A percentile compares a stretch with the other conserved stretches of the same genome.
Evolutionary conservation across 2,113 vertebrate genomes (phyloP).

Genomic region (zebrafish (Danio rerio)): GRCz12tu NC_133183.1:42879501-42880000

Average conservation of each 20-base stretch:
- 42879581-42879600: too few relatives aligned
- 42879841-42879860: slow-evolving; percentile 96
- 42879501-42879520: too few relatives aligned
- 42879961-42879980: slow-evolving; percentile 87
- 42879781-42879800: slow-evolving; percentile 21
- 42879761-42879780: not conserved
- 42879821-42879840: slow-evolving; percentile 87
- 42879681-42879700: not conserved
- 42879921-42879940: slow-evolving; percentile 87
- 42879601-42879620: too few relatives aligned
- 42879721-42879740: not conserved
- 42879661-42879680: too few relatives aligned
- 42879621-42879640: too few relatives aligned
- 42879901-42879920: slow-evolving; percentile 86
- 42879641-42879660: too few relatives aligned
- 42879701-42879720: not conserved
- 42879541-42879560: too few relatives aligned
- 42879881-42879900: slow-evolving; percentile 97
- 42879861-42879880: slow-evolving; percentile 98
- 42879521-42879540: too few relatives aligned
- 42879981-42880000: slow-evolving; percentile 87
- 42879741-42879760: not conserved
- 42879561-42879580: too few relatives aligned
- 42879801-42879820: slow-evolving; percentile 7
- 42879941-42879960: slow-evolving; percentile 77